Evolutionary conservation across 2,888 invertebrate species (phyloP), one percentile per base, ranked within the genome.

Genomic region (Caenorhabditis drosophilae): DNA sequence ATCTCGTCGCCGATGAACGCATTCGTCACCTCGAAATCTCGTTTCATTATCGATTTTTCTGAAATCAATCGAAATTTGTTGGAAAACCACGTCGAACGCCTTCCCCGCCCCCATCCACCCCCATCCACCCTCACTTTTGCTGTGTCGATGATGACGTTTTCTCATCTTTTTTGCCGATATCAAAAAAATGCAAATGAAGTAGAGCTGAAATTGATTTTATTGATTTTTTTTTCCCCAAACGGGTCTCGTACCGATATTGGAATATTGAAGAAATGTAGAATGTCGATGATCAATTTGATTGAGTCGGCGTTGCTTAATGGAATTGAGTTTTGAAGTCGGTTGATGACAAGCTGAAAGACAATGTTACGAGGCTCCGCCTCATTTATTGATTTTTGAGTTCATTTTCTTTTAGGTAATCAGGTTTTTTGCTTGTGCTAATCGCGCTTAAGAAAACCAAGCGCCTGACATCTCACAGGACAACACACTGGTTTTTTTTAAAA

Each of bases 21-120:
- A 54, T 54, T 63, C 9, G 63, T 31, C 44, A 63, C 63, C 16
- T 63, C 63, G 47, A 63, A 63, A 23, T 63, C 54, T 54, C 58
- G 57, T 44, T 63, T 63, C 45, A 61, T 35, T 7, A 59, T 23
- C 18, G 51, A 46, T 36, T 52, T 56, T 20, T 41, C 50, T 61
- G 40, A 16, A n/a, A n/a, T n/a, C n/a, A n/a, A n/a, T n/a, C n/a
- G n/a, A n/a, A n/a, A n/a, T n/a, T n/a, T n/a, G n/a, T n/a, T n/a
- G n/a, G n/a, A n/a, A n/a, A n/a, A n/a, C n/a, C n/a, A n/a, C n/a
- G n/a, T n/a, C n/a, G n/a, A n/a, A n/a, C n/a, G n/a, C n/a, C n/a
- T n/a, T n/a, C n/a, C n/a, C n/a, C n/a, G n/a, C n/a, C n/a, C n/a
- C n/a, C n/a, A n/a, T n/a, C n/a, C 12, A 4, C 12, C 6, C 18